Evolutionary conservation across 1,140 invertebrate genomes (phyloP).

Genomic region (Platyscapa corneri): DNA sequence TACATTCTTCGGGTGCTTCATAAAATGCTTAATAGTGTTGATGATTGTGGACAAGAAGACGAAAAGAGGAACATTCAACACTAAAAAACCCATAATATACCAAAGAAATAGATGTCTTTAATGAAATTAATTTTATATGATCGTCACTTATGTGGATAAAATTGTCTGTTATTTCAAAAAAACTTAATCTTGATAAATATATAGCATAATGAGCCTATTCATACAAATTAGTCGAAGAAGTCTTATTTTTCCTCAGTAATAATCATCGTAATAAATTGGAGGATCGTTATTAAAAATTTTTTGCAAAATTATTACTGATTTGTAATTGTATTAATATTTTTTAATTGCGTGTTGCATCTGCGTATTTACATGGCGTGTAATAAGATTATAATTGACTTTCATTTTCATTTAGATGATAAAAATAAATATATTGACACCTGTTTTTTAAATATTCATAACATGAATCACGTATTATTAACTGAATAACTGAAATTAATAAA

Average conservation of each 20-base stretch:
- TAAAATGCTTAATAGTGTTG: slow-evolving; percentile 3
- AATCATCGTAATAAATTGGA: not conserved
- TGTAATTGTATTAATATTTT: no score
- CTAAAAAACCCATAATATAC: not conserved
- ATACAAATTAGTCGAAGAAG: slow-evolving; percentile 12
- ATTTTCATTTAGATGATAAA: not conserved
- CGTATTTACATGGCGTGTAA: not conserved
- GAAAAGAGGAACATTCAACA: not conserved
- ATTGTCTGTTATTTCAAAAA: not conserved
- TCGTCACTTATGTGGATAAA: not conserved
- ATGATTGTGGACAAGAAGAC: slow-evolving; percentile 13
- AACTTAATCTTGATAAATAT: not conserved
- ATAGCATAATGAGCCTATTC: slow-evolving; percentile 18
- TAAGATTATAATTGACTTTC: not conserved
- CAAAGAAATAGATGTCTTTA: not conserved
- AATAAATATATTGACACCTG: no score
- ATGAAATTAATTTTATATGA: not conserved
- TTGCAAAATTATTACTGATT: no score
- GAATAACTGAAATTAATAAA: no score
- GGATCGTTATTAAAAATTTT: no score
- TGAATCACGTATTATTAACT: no score
- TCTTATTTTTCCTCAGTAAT: not conserved
- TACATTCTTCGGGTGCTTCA: slow-evolving; percentile 40
- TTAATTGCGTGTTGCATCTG: not conserved
- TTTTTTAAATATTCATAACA: no score